phyloP scores from a whole-genome alignment of 2,113 vertebrate genomes.

The Dipodomys stephensi region DNA sequence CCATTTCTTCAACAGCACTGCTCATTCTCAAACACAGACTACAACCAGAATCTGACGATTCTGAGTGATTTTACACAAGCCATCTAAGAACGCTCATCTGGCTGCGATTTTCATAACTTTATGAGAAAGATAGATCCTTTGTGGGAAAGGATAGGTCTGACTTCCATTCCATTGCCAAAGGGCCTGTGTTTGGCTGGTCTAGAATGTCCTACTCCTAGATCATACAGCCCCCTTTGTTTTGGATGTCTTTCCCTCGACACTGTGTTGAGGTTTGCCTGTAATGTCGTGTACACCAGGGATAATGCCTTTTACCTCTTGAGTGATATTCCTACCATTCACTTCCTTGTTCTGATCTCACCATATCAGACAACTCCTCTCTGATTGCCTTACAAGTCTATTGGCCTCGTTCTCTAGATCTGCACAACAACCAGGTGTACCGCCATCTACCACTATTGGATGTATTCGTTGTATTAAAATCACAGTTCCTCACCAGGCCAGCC shows the following conservation, averaged over 20 bases:
- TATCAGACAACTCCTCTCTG: not conserved
- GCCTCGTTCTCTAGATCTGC: not conserved
- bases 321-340: not conserved
- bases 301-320: accelerated
- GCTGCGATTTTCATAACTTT: not conserved
- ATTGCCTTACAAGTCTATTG: no score
- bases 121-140: not conserved
- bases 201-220: accelerated
- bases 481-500: not conserved
- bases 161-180: accelerated
- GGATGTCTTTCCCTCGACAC: accelerated
- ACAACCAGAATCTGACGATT: accelerated
- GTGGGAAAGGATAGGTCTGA: no score
- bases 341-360: not conserved
- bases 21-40: not conserved
- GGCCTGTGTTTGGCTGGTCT: not conserved
- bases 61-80: not conserved
- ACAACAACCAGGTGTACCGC: no score
- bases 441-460: no score
- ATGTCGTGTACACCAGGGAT: accelerated
- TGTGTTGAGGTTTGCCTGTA: accelerated
- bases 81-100: not conserved
- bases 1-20: not conserved
- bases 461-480: not conserved
- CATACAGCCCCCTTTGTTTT: no score